Conservation (phyloP, 2,888 invertebrate species). For the Saturnia japonica region DNA sequence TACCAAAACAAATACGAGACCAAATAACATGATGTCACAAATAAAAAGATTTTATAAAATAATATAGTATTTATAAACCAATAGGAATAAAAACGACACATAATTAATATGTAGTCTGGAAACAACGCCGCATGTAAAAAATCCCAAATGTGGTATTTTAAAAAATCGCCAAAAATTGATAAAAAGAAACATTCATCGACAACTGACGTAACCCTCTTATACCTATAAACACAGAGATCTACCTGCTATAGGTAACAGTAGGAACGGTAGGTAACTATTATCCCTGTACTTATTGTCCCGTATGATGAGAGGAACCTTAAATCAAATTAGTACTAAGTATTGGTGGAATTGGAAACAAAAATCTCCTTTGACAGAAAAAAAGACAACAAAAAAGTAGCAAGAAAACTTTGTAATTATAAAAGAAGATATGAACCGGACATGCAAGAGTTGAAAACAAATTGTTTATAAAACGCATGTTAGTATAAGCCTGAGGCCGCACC, state of each 20-base stretch:
- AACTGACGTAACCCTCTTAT: not conserved
- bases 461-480: conserved; percentile 6
- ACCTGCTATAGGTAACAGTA: too few relatives aligned
- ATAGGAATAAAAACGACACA: not conserved
- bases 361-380: not conserved
- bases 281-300: not conserved
- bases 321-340: not conserved
- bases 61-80: not conserved
- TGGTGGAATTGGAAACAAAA: not conserved
- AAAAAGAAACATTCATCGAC: not conserved
- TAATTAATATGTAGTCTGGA: not conserved
- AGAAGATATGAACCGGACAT: conserved; percentile 1
- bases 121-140: not conserved
- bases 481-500: conserved; percentile 42
- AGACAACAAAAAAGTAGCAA: not conserved
- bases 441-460: conserved; percentile 3
- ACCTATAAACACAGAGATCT: too few relatives aligned
- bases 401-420: not conserved
- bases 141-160: not conserved
- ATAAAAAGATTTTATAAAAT: not conserved
- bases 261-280: not conserved
- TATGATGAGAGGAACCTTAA: not conserved
- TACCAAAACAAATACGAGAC: not conserved
- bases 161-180: not conserved
- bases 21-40: not conserved